Evolutionary conservation across 23 tunicate genomes (phyloP).

Genomic region (Clavelina lepadiformis): DNA sequence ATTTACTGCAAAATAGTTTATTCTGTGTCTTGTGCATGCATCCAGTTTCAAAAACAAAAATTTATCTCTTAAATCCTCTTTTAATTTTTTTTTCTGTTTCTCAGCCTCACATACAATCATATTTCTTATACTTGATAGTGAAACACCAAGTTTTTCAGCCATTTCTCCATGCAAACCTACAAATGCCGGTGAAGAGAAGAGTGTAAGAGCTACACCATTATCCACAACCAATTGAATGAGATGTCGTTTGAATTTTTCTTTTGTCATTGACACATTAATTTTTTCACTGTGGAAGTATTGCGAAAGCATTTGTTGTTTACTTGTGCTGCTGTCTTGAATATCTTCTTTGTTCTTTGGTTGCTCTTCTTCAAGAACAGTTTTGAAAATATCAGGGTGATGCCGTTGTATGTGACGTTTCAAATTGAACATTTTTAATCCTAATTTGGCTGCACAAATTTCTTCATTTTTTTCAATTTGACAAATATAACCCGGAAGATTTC

Average conservation of each 20-base stretch:
- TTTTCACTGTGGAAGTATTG: constrained; percentile 8
- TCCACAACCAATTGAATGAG: constrained; percentile 18
- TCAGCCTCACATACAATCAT: constrained; percentile 11
- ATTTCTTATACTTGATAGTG: no score
- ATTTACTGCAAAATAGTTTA: constrained; percentile 15
- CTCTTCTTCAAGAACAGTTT: no score
- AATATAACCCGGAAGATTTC: no score
- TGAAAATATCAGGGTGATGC: constrained; percentile 10
- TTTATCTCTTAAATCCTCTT: no score
- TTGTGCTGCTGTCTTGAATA: not conserved
- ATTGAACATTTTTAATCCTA: constrained; percentile 11
- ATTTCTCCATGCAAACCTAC: constrained; percentile 13
- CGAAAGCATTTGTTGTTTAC: constrained; percentile 8
- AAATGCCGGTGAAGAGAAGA: constrained; percentile 18
- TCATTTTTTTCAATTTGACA: no score
- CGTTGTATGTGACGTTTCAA: constrained; percentile 7
- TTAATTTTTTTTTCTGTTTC: constrained; percentile 21
- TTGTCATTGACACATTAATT: constrained; percentile 17
- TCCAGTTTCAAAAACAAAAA: no score
- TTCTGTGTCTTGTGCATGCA: constrained; percentile 15
- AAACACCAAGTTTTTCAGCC: constrained; percentile 25
- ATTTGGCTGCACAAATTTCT: not conserved
- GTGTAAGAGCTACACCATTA: constrained; percentile 3
- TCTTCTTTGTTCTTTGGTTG: constrained; percentile 6
- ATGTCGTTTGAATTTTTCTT: constrained; percentile 13